phyloP scores from a whole-genome alignment of 2,797 vertebrate genomes.

The Phrynocephalus vlangalii region DNA sequence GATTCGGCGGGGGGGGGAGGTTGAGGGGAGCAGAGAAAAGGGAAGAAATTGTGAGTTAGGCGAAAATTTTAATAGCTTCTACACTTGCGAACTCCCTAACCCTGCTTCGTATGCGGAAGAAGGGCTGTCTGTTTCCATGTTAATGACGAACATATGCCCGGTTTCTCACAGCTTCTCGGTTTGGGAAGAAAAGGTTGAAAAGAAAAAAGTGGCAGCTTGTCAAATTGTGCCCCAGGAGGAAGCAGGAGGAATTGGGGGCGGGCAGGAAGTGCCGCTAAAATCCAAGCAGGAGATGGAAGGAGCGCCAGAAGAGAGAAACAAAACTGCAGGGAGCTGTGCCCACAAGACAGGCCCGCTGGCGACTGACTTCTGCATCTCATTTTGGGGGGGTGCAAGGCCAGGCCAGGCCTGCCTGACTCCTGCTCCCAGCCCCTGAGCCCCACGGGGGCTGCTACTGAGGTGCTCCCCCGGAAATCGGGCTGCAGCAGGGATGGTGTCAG shows the following conservation, averaged over 20 bases:
- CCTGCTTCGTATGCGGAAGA: not conserved
- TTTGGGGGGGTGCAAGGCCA: too few species aligned
- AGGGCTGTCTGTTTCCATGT: constrained; percentile 1
- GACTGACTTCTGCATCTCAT: too few species aligned
- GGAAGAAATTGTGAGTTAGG: not conserved
- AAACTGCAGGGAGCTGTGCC: too few species aligned
- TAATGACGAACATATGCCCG: constrained; percentile 3
- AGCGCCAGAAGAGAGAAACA: not conserved
- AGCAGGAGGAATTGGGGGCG: not conserved
- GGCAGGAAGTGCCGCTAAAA: not conserved
- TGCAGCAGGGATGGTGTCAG: too few species aligned
- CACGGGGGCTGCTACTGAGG: too few species aligned
- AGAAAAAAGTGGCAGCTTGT: not conserved
- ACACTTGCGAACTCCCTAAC: constrained; percentile 4
- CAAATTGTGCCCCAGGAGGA: not conserved
- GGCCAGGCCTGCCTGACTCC: too few species aligned
- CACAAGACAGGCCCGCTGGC: too few species aligned
- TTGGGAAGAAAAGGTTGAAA: not conserved
- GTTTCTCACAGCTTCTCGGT: not conserved
- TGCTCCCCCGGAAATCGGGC: too few species aligned
- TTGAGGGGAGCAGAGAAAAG: not conserved
- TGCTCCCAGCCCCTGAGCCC: too few species aligned
- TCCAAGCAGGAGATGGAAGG: too few species aligned
- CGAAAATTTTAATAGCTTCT: constrained; percentile 30
- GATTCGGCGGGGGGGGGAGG: not conserved